Evolutionary conservation across 2,113 vertebrate genomes (phyloP), one percentile per base, ranked within the genome.

Genomic region (Panthera uncia): DNA sequence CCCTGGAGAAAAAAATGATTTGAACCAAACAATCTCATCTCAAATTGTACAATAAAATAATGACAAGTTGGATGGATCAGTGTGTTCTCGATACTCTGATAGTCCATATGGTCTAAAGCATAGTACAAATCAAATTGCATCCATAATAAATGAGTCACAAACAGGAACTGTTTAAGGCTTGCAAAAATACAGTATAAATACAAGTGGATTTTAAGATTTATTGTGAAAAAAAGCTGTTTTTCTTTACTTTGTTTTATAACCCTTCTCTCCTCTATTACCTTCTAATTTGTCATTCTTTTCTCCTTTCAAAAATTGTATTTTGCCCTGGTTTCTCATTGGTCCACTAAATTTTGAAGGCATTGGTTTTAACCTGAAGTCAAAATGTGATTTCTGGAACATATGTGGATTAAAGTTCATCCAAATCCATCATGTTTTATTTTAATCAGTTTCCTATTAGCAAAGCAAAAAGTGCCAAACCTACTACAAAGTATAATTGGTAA

Each of bases 21-120:
- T 69, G 27, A 95, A 95, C 19, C 38, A 94, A 96, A 19, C 18
- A 79, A 83, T 84, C 41, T 31, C 50, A 90, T 87, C 18, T 61
- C 89, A 89, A 82, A 91, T 14, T 92, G 29, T 57, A 68, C 31
- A 69, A 93, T 57, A 29, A 81, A 69, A 81, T 94, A 80, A 93
- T 74, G 79, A 65, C 41, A 96, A 83, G 29, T 61, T 84, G 38
- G 16, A 19, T 82, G 83, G 74, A 90, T 88, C 92, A 81, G 36
- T 63, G 80, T 94, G 94, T 96, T 94, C 92, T 76, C 89, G 41
- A 68, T 71, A 79, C 27, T 95, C 78, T 94, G 81, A 82, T 71
- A 74, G 76, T 85, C 73, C 87, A 48, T 86, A 90, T 78, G 94
- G 63, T 84, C 55, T 93, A 92, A 86, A 71, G 63, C 79, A 84